These are phyloP conservation scores for Orcinus orca DNA, from an alignment of 2,113 vertebrate species.

Conservation along the genomic window DNA sequence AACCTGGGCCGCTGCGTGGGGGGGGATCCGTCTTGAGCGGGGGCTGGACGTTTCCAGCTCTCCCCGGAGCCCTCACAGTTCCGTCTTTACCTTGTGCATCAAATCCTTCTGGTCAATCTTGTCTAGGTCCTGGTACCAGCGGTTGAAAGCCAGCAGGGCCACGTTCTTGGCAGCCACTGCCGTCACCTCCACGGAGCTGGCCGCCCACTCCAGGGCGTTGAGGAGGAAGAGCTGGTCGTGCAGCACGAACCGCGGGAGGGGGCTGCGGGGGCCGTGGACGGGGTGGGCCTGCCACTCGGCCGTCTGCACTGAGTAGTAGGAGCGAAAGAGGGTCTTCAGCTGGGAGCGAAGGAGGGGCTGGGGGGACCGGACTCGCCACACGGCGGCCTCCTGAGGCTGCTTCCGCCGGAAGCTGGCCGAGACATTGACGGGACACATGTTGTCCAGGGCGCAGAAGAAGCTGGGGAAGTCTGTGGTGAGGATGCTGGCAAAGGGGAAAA, in stretches of 20 bases:
- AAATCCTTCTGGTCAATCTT: slow-evolving; percentile 98
- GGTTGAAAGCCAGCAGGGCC: slow-evolving; percentile 94
- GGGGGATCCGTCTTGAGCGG: not conserved
- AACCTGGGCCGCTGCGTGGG: not conserved
- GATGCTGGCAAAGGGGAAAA: slow-evolving; percentile 94
- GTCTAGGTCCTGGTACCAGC: slow-evolving; percentile 93
- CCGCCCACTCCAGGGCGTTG: slow-evolving; percentile 94
- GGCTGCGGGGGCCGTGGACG: slow-evolving; percentile 84
- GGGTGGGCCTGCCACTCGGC: slow-evolving; percentile 93
- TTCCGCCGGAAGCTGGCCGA: slow-evolving; percentile 91
- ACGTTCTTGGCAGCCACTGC: slow-evolving; percentile 96
- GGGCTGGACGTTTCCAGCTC: not conserved
- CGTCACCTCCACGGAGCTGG: slow-evolving; percentile 96
- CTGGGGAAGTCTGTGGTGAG: slow-evolving; percentile 89
- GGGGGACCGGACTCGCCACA: slow-evolving; percentile 95
- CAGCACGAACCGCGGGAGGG: slow-evolving; percentile 89
- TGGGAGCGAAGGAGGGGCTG: slow-evolving; percentile 88
- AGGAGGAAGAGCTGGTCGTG: slow-evolving; percentile 96
- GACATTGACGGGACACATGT: slow-evolving; percentile 94
- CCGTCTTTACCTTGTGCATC: slow-evolving; percentile 97
- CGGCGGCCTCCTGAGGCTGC: slow-evolving; percentile 94
- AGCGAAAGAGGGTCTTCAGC: slow-evolving; percentile 96
- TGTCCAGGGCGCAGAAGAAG: slow-evolving; percentile 93
- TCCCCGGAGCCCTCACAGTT: slow-evolving; percentile 85
- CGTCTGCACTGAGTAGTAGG: slow-evolving; percentile 97